These are phyloP conservation scores for Galerucella nymphaeae DNA, from an alignment of 2,888 invertebrate species.

Conservation along the genomic window DNA sequence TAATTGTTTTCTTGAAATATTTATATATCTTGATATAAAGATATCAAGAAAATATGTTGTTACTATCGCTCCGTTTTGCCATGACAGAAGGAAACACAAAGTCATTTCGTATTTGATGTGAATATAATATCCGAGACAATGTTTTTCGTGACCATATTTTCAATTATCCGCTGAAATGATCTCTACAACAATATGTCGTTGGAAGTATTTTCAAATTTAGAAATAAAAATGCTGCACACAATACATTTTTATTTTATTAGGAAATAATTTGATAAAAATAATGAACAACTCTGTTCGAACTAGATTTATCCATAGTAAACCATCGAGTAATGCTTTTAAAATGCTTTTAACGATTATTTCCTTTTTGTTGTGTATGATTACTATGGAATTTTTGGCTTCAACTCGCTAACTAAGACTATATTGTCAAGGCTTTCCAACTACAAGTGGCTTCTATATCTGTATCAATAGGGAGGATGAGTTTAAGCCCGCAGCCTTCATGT, in stretches of 20 bases:
- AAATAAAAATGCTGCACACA: not conserved
- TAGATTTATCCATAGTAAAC: too few species aligned
- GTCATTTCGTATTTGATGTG: constrained; percentile 11
- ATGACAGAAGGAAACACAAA: constrained; percentile 19
- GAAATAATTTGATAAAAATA: not conserved
- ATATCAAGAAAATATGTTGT: constrained; percentile 1
- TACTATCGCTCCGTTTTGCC: constrained; percentile 5
- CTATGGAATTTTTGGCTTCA: not conserved
- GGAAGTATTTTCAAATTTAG: not conserved
- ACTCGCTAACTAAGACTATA: not conserved
- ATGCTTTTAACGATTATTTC: too few species aligned
- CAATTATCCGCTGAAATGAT: constrained; percentile 13
- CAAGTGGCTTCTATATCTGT: too few species aligned
- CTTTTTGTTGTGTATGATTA: too few species aligned
- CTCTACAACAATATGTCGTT: not conserved
- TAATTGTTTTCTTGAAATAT: not conserved
- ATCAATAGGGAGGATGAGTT: too few species aligned
- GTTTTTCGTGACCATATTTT: constrained; percentile 30
- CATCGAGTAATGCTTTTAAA: too few species aligned
- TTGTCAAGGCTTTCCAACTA: not conserved
- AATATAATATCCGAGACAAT: constrained; percentile 24
- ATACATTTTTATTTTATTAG: not conserved
- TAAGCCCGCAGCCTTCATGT: too few species aligned
- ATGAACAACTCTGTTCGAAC: too few species aligned
- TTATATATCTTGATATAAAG: not conserved